These are phyloP conservation scores for Drosophila borealis DNA, from an alignment of 2,888 invertebrate genomes.

Conservation along the genomic window DNA sequence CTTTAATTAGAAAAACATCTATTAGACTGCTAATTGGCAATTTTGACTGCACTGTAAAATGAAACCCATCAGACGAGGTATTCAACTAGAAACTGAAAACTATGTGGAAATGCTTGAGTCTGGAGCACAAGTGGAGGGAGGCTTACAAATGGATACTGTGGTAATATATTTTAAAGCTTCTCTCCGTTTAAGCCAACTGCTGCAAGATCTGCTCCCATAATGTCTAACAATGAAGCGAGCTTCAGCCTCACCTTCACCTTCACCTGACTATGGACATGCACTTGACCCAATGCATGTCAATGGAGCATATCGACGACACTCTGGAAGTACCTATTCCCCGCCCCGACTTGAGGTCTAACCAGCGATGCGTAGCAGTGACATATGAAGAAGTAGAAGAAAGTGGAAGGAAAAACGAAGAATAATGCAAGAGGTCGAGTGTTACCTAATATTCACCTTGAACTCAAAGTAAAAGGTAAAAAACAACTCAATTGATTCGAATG, in stretches of 20 bases:
- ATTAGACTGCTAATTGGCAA: too few relatives aligned
- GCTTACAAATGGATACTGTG: too few relatives aligned
- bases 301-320: constrained; percentile 40
- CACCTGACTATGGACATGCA: constrained; percentile 35
- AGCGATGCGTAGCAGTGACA: constrained; percentile 45
- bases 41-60: too few relatives aligned
- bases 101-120: too few relatives aligned
- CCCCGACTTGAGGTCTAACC: constrained; percentile 17
- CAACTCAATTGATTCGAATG: constrained; percentile 39
- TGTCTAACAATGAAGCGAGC: background rate
- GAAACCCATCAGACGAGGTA: too few relatives aligned
- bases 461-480: constrained; percentile 12
- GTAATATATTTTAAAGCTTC: too few relatives aligned
- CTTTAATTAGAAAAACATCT: too few relatives aligned
- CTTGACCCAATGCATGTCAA: constrained; percentile 48
- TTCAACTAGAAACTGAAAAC: too few relatives aligned
- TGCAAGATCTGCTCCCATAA: background rate
- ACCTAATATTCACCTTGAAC: constrained; percentile 51
- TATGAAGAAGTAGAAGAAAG: background rate
- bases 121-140: too few relatives aligned
- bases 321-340: constrained; percentile 13
- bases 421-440: background rate
- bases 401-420: constrained; percentile 5
- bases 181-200: too few relatives aligned
- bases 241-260: constrained; percentile 20